Evolutionary conservation across 2,888 invertebrate species (phyloP), one percentile per base, ranked within the genome.

Genomic region (Lochmaea capreae): DNA sequence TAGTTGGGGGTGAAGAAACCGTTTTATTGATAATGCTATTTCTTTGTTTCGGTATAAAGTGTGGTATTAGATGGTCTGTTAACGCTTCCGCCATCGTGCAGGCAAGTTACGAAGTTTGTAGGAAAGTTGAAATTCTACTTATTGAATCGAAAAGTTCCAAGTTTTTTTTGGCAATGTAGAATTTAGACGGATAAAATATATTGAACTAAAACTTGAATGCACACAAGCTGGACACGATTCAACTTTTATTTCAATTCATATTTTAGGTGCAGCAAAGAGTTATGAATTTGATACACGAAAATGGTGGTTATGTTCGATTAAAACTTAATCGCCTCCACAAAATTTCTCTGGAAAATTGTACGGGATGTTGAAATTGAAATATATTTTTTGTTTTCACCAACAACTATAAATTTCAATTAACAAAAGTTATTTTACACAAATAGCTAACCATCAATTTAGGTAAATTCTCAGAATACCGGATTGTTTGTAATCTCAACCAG

Each of bases 41-140:
- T 69, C 69, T 62, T 69, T 69, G 69, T 69, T 69, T 69, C 69
- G 62, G 62, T 63, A 62, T 69, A 69, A 69, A 69, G 62, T 69
- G 62, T 52, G 69, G 69, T 69, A 69, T 69, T 69, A 69, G 52
- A 69, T 69, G 69, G 69, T 62, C 62, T 69, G 63, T 62, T 62
- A 69, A 62, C 69, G 69, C 26, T 69, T 69, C 39, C 62, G 49
- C 62, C 62, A 61, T 61, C 61, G 39, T 3, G 49, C 69, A 33
- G 69, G 69, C 62, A 69, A 62, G 39, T 62, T 61, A 69, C 69
- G 22, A 69, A 69, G 69, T 69, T 69, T 69, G 62, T 26, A 62
- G 39, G 33, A 69, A 69, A 69, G 69, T 69, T 69, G 69, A 62
- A 69, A 62, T 69, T 69, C 69, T 69, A 69, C 54, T 69, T 69